Evolutionary conservation across 2,888 invertebrate species (phyloP), one percentile per base, ranked within the genome.

Genomic region (Apotomis capreana): DNA sequence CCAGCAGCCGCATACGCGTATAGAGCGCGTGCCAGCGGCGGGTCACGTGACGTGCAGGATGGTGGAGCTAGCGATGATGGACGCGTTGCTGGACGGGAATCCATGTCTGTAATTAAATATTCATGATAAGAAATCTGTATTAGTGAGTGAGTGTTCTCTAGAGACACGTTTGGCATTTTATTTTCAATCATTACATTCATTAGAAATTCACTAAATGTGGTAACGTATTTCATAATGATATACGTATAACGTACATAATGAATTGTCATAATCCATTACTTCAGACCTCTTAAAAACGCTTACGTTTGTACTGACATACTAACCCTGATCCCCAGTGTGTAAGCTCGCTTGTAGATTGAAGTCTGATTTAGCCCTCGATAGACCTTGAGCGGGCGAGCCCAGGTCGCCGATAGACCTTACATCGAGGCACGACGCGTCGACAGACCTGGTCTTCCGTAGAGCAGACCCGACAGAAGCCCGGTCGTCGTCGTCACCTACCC

Each of bases 1-100:
- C 98, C 97, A 89, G 93, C 95, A 51, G 98, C 97, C 74, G 97
- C 95, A 88, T 98, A 98, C 13, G 98, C 97, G 86, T 98, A 98
- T 52, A 98, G 93, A 9, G 98, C 98, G 76, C 97, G 94, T 0
- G 97, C 97, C 68, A 97, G 91, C 5, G 96, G 96, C 12, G 96
- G 95, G 79, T 97, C 96, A 82, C 96, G 95, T 10, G 87, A 80
- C 1, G 90, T 88, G 73, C 91, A 89, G 3, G 94, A 83, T 64
- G 94, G 94, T 15, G 95, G 94, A 0, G 95, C 95, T 84, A 95
- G 94, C 64, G 96, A 95, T 79, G 95, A 94, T 61, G 96, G 95
- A 79, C 95, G 94, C 72, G 95, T 90, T 12, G 86, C 84, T 63
- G 84, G 83, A 74, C 91, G 91, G 5, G 87, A 79, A 67, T 92